Evolutionary conservation across 2,888 invertebrate genomes (phyloP).

Genomic region (Parnassius smintheus): DNA sequence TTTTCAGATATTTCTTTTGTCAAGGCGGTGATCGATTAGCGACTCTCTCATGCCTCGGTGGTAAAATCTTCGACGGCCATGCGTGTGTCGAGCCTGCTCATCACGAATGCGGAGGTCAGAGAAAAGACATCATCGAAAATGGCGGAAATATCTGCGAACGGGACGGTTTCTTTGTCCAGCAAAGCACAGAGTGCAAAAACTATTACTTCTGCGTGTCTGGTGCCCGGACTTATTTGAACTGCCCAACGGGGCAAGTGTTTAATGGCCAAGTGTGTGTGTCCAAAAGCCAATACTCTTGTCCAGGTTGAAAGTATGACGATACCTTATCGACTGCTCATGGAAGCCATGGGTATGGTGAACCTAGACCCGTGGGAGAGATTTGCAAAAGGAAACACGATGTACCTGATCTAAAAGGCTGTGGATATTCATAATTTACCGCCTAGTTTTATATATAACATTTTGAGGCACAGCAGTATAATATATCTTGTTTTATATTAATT

Average conservation of each 20-base stretch:
- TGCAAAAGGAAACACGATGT: conserved; percentile 43
- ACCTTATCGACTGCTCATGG: conserved; percentile 25
- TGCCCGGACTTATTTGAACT: conserved; percentile 70
- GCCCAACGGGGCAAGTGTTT: conserved; percentile 72
- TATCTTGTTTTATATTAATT: background rate
- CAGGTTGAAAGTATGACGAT: conserved; percentile 50
- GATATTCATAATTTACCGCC: conserved; percentile 30
- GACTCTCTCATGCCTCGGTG: conserved; percentile 78
- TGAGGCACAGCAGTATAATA: background rate
- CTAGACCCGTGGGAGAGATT: conserved; percentile 31
- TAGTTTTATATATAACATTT: conserved; percentile 27
- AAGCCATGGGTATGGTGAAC: conserved; percentile 29
- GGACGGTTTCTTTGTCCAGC: conserved; percentile 81
- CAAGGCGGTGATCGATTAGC: conserved; percentile 78
- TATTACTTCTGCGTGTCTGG: conserved; percentile 82
- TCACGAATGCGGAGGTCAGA: conserved; percentile 65
- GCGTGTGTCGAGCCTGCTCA: conserved; percentile 71
- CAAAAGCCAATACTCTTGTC: conserved; percentile 67
- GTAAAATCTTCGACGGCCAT: conserved; percentile 81
- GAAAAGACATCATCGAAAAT: conserved; percentile 43
- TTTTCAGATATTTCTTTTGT: conserved; percentile 80
- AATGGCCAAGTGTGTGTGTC: conserved; percentile 81
- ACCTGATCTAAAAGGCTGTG: conserved; percentile 62
- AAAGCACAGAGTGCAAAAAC: conserved; percentile 69
- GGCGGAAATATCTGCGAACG: conserved; percentile 57